Evolutionary conservation across 1,140 invertebrate genomes (phyloP), one percentile per base, ranked within the genome.

Genomic region (Bilobella aurantiaca): DNA sequence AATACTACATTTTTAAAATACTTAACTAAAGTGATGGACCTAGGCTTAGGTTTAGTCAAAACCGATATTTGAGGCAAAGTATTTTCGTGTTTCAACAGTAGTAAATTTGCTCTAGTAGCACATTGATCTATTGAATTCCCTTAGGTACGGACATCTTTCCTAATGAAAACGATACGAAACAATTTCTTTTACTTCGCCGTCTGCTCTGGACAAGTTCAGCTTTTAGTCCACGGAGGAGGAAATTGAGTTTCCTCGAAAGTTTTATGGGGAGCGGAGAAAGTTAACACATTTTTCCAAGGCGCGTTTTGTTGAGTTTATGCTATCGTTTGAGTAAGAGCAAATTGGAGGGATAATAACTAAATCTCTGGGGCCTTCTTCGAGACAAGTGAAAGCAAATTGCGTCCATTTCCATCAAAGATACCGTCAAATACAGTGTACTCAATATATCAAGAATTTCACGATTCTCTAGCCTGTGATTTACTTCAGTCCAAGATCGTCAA

Each of bases 301-400:
- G n/a, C n/a, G n/a, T n/a, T n/a, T n/a, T n/a, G n/a, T n/a, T n/a
- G n/a, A n/a, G n/a, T n/a, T n/a, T n/a, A n/a, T n/a, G n/a, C n/a
- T n/a, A n/a, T n/a, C n/a, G 49, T 42, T 42, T 42, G 8, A 42
- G 23, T 53, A 23, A 53, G 14, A 63, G 60, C 66, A 71, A 71
- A 68, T 71, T 71, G 66, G 63, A 66, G 59, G 65, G 67, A 72
- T 72, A 72, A 69, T 72, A 69, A 64, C 65, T n/a, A 42, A 67
- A 61, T 69, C 70, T 69, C 70, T 65, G 56, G 70, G 70, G 70
- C 65, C 61, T 69, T 31, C 21, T 49, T 46, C 23, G 14, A 21
- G 12, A 46, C 25, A 64, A 68, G 61, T 65, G 63, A 65, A 65
- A 69, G 65, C 63, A 65, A 68, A 65, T 61, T 32, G n/a, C 12